Base-by-base conservation (phyloP, 2,888 invertebrate species). In the Ectemnius continuus region DNA sequence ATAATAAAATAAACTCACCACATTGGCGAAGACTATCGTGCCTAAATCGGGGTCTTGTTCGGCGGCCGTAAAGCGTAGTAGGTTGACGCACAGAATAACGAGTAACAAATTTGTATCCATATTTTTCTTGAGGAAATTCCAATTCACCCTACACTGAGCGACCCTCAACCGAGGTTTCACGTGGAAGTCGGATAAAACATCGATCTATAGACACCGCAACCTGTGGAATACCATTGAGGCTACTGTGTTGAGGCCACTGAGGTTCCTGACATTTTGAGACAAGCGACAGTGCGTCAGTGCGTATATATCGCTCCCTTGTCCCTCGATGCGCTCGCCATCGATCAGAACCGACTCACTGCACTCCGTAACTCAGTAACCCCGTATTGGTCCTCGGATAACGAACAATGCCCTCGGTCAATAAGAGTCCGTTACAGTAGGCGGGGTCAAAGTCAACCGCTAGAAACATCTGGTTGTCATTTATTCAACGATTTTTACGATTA, bases 21-120 rank as follows among this genome's bases (percentile, higher is more conserved):
- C 66, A 77, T 88, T 90, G 2, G 88, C 87, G 61, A 91, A 89
- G 60, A 91, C 72, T 16, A 90, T 75, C 11, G 73, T 84, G 60
- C 89, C 89, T 20, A 87, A 73, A 65, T 86, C 82, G 57, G 70
- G 62, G 16, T 82, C 65, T 1, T 52, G 14, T 46, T 78, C 75
- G 13, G 75, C 70, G 16, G 26, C n/a, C 13, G 56, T 69, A 11
- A 61, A 52, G 11, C 52, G 64, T 8, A 68, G 46, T 23, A 48
- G n/a, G 18, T 8, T 56, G 8, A 74, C n/a, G 16, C 23, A 13
- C 3, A 77, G 13, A 23, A 73, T 14, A 2, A 59, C n/a, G 26
- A 68, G n/a, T 6, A 68, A 4, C 46, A 74, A 13, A 23, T 65
- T 52, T 16, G 4, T 56, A n/a, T 57, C 56, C 72, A 81, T 78